Evolutionary conservation across 2,113 vertebrate genomes (phyloP), one percentile per base, ranked within the genome.

Genomic region (Trogon surrucura): DNA sequence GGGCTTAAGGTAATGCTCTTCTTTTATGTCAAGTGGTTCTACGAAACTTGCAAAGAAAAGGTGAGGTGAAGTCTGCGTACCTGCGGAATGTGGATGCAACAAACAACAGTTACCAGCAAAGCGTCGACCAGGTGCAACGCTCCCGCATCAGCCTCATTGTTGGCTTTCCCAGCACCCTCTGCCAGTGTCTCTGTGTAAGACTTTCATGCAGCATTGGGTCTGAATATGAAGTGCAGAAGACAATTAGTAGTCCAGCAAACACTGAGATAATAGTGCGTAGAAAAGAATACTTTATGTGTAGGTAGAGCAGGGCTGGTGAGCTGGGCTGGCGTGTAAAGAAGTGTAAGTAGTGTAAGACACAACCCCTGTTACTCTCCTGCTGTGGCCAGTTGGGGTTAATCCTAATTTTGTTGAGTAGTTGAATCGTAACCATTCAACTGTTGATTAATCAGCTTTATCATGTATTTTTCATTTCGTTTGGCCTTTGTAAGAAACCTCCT

Each of bases 1-100:
- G 99, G 99, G 51, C 98, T 99, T 29, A 99, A 99, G 99, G 99
- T 99, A 96, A 96, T 1, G 32, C 60, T 86, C 16, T 15, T 22
- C 41, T 66, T 23, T 11, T 13, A 0, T 15, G 8, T 16, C 29
- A 34, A 23, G 58, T 8, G 5, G 6, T 62, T 88, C n/a, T 62
- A 19, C 20, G 19, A 12, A 8, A 5, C 27, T 8, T 29, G n/a
- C 9, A 1, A 11, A 61, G 61, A 21, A 30, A 13, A 72, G 51
- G 10, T 50, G 65, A 41, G 23, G 21, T 58, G 61, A 30, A 13
- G 12, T 30, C 19, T 41, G 18, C 21, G 44, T 30, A 6, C 13
- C 11, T 8, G 6, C 25, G 58, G 16, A 25, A 20, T 16, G 16
- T 4, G 60, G 20, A 3, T 34, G 17, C 13, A 51, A 30, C 8